These are phyloP conservation scores for human DNA, from an alignment of 2,113 vertebrate genomes.

Conservation along the genomic window DNA sequence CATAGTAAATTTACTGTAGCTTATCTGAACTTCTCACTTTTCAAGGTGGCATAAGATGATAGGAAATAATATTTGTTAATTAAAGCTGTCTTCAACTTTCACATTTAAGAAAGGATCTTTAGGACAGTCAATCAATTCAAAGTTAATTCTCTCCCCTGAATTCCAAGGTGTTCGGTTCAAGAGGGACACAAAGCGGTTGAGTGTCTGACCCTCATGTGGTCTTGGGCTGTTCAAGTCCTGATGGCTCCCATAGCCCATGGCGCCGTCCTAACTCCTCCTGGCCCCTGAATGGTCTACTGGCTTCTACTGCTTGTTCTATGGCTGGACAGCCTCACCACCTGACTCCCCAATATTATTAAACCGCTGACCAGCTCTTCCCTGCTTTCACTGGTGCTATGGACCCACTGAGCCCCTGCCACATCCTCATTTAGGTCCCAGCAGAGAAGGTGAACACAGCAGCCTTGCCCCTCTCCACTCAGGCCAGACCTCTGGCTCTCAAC, in stretches of 20 bases:
- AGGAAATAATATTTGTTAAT: background rate
- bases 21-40: background rate
- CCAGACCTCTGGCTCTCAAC: background rate
- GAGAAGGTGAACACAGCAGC: background rate
- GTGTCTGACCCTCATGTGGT: too few species aligned
- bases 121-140: background rate
- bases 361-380: background rate
- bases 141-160: background rate
- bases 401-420: background rate
- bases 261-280: background rate
- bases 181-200: background rate
- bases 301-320: background rate
- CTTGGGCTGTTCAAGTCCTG: too few species aligned
- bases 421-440: too few species aligned
- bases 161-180: background rate
- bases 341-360: background rate
- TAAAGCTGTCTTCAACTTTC: background rate
- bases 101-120: background rate
- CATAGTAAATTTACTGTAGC: background rate
- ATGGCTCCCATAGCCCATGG: too few species aligned
- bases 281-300: background rate
- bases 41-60: background rate
- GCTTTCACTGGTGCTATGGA: background rate
- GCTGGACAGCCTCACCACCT: background rate
- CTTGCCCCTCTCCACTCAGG: rapidly evolving